Conservation (phyloP, 2,888 invertebrate species). For the Celastrina argiolus region DNA sequence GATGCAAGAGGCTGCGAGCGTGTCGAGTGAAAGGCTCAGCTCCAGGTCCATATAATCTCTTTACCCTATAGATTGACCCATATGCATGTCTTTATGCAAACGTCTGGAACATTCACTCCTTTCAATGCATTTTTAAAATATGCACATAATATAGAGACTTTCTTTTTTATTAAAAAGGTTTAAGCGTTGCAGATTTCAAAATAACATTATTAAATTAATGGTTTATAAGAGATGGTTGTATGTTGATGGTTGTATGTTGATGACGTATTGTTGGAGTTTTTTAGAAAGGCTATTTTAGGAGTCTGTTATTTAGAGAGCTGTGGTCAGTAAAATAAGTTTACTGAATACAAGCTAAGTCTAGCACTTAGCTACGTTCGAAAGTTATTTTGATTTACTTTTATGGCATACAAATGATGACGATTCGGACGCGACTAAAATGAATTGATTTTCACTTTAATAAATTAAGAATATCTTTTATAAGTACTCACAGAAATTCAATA, state of each 20-base stretch:
- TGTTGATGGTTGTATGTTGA: too few relatives aligned
- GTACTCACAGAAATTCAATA: too few relatives aligned
- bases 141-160: not conserved
- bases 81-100: constrained; percentile 11
- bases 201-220: not conserved
- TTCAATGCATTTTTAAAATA: not conserved
- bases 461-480: too few relatives aligned
- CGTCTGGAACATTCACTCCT: constrained; percentile 7
- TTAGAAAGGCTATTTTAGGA: not conserved
- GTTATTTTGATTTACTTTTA: constrained; percentile 33
- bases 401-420: constrained; percentile 45
- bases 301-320: not conserved
- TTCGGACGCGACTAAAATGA: constrained; percentile 29
- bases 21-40: constrained; percentile 47
- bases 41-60: not conserved
- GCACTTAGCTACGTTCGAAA: constrained; percentile 39
- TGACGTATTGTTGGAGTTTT: too few relatives aligned
- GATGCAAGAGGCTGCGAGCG: constrained; percentile 39
- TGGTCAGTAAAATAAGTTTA: not conserved
- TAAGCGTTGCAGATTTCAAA: not conserved
- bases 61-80: constrained; percentile 18
- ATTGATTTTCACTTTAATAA: constrained; percentile 42
- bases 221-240: not conserved
- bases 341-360: not conserved
- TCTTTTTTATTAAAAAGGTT: not conserved